phyloP scores from a whole-genome alignment of 2,797 vertebrate genomes.

The Premnoplex brunnescens region DNA sequence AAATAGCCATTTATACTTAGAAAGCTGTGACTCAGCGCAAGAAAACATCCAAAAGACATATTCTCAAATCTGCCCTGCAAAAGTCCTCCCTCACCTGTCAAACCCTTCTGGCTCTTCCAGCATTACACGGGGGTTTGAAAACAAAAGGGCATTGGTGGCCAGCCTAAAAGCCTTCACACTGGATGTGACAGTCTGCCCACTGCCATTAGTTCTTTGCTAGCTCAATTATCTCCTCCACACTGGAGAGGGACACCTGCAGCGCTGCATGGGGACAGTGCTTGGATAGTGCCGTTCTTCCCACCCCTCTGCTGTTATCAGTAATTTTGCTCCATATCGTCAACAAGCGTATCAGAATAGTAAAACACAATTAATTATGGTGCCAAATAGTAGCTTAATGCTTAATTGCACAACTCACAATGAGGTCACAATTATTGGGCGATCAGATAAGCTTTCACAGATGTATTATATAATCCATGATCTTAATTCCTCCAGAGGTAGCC shows the following conservation, averaged over 20 bases:
- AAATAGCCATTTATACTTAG: neutral
- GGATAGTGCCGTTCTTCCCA: neutral
- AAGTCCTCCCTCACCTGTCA: fast-evolving
- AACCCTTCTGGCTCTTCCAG: neutral
- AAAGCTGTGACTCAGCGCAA: neutral
- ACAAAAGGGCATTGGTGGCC: neutral
- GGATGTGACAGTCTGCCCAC: neutral
- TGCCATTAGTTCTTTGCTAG: conserved; percentile 45
- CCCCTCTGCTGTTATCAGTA: neutral
- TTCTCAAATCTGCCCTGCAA: neutral
- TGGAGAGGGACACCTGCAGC: conserved; percentile 53
- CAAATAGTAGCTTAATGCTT: conserved; percentile 63
- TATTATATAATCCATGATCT: conserved; percentile 65
- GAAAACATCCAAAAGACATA: neutral
- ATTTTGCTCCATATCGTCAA: conserved; percentile 44
- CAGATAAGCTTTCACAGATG: conserved; percentile 72
- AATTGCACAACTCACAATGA: conserved; percentile 69
- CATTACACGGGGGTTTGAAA: neutral
- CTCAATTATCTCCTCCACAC: conserved; percentile 4
- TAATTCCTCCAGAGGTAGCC: conserved; percentile 70
- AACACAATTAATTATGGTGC: conserved; percentile 68
- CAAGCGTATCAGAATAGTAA: conserved; percentile 50
- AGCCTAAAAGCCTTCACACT: neutral
- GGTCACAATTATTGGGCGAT: conserved; percentile 74
- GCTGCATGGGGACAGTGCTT: neutral